Base-by-base conservation (phyloP, 2,888 invertebrate species). In the Rotaria macrura region DNA sequence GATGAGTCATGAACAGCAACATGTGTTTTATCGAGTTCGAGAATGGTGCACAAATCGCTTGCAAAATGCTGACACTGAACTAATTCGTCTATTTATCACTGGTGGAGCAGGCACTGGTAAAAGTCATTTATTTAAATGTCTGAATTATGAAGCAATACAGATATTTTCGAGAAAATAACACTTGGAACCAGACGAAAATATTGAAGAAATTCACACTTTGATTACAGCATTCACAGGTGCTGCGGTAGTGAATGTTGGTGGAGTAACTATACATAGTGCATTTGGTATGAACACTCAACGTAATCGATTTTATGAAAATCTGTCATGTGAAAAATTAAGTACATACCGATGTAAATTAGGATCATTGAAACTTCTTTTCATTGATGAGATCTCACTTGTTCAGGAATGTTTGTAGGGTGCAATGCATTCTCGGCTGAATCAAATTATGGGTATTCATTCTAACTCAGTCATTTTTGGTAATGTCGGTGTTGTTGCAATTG, bases 351-450 rank as follows among this genome's bases (percentile, higher is more conserved):
- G 54, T 55, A 55, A 55, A 55, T 55, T 55, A 5, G n/a, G n/a
- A 12, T 25, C 54, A n/a, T 14, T 55, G 10, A n/a, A 55, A 7
- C n/a, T 55, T 3, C 20, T 55, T 3, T 88, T 90, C 29, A 89
- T 83, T 6, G 17, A 83, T 83, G 86, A 87, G 85, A 65, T 87
- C 40, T 86, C 86, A 1, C 86, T 87, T 83, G 84, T 87, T 7
- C 83, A 85, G 34, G 83, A 83, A 20, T 83, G 86, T 40, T 25
- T 86, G 7, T 54, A 85, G 29, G 49, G 40, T 14, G 87, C 85
- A 29, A 83, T 87, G 5, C 57, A 86, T 84, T 85, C 85, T 6
- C 84, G 87, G 25, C 52, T 87, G 20, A 54, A n/a, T 34, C 87
- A 87, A 43, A 87, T 87, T 23, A 87, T 86, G 84, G 74, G 85